These are phyloP conservation scores for Eubasilissa regina DNA, from an alignment of 1,140 invertebrate genomes.

Conservation along the genomic window DNA sequence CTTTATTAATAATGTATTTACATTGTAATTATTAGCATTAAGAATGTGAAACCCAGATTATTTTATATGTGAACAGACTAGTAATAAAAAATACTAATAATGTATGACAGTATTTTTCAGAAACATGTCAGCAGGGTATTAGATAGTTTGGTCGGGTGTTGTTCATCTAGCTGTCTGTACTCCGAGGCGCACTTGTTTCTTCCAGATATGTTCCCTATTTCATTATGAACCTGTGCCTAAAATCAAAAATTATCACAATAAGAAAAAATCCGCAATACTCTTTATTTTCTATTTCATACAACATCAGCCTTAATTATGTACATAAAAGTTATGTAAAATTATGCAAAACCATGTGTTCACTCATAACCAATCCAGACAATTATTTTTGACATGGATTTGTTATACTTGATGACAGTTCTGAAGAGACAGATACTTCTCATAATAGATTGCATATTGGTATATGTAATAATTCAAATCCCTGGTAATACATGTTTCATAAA, in stretches of 20 bases:
- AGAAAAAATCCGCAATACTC: constrained; percentile 51
- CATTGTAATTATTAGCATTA: neutral
- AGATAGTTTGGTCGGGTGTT: constrained; percentile 73
- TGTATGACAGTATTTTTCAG: constrained; percentile 52
- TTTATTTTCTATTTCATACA: too few relatives aligned
- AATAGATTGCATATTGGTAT: too few relatives aligned
- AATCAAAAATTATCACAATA: constrained; percentile 62
- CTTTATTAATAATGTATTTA: constrained; percentile 67
- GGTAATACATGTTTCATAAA: too few relatives aligned
- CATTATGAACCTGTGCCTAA: constrained; percentile 78
- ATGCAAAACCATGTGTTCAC: too few relatives aligned
- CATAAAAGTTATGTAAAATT: too few relatives aligned
- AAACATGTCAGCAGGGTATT: constrained; percentile 65
- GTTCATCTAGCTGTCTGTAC: constrained; percentile 79
- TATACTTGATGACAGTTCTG: too few relatives aligned
- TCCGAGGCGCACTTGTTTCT: constrained; percentile 83
- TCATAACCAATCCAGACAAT: too few relatives aligned
- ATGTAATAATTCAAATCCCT: too few relatives aligned
- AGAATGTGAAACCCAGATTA: neutral
- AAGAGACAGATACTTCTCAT: too few relatives aligned
- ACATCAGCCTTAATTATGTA: too few relatives aligned
- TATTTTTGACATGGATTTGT: too few relatives aligned
- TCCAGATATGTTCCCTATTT: constrained; percentile 76
- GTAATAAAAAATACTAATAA: constrained; percentile 36
- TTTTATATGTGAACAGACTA: constrained; percentile 18